A percentile compares a stretch with the other conserved stretches of the same genome.
Evolutionary conservation across 92 coral and sea anemone genomes (phyloP).

Genomic region (Parazoanthus atlanticus): DNA sequence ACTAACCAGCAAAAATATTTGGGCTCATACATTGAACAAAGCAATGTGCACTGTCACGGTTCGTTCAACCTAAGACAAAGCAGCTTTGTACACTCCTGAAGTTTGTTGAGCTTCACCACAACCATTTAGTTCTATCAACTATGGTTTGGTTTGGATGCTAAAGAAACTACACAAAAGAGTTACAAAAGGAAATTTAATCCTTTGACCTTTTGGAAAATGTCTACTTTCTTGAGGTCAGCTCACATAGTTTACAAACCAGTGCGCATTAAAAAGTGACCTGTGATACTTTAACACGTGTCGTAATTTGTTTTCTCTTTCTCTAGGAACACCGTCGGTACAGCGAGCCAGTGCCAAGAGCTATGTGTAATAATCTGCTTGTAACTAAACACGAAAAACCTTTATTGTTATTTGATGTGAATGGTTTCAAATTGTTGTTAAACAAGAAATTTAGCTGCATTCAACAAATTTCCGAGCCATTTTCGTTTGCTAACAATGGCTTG

Average conservation of each 20-base stretch:
- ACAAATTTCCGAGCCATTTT: constrained; percentile 12
- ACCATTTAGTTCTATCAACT: too few species aligned
- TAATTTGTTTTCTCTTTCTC: constrained; percentile 7
- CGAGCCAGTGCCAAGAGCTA: constrained; percentile 31
- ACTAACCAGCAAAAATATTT: too few species aligned
- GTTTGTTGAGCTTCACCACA: too few species aligned
- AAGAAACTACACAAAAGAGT: too few species aligned
- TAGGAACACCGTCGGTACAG: constrained; percentile 5
- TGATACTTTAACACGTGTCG: background rate
- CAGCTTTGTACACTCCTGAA: too few species aligned
- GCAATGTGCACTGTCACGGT: too few species aligned
- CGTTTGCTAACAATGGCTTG: background rate
- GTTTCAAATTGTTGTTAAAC: constrained; percentile 5
- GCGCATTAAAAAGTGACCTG: background rate
- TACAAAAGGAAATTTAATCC: too few species aligned
- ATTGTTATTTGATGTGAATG: constrained; percentile 18
- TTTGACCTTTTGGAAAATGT: too few species aligned
- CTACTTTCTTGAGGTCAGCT: too few species aligned
- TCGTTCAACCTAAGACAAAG: too few species aligned
- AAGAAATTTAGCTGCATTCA: background rate
- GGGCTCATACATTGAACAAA: too few species aligned
- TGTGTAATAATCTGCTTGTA: background rate
- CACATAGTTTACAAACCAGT: background rate
- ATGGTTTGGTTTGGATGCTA: too few species aligned
- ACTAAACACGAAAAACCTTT: background rate